Base-by-base conservation (phyloP, 2,888 invertebrate species). In the Tenthredo distinguenda region DNA sequence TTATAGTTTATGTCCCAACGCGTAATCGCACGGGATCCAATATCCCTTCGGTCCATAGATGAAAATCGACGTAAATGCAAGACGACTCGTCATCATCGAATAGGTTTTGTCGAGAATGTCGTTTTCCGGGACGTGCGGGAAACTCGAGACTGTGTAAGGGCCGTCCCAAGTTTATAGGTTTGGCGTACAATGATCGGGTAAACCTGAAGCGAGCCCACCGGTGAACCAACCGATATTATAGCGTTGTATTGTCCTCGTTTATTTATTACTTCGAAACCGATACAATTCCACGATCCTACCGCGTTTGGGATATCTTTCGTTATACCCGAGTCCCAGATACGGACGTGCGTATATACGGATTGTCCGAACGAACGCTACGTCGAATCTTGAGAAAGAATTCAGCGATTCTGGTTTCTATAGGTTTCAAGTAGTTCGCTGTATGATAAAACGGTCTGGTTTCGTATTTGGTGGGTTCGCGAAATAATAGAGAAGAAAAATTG, bases 231-330 rank as follows among this genome's bases (percentile, higher is more conserved):
- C 82, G 82, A 34, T 85, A 85, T 82, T 62, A 85, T 50, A 68
- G 65, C 79, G 43, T 88, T 86, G 86, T 86, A 89, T 89, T 90
- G 89, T 89, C 88, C 90, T 83, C 86, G 85, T 74, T 90, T 90
- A 90, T 90, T 89, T 90, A 90, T 90, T 85, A 87, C 86, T 83
- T n/a, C 40, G 85, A 86, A 83, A 81, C 72, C 84, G 86, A 88
- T 87, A 88, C 89, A 86, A 88, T 89, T 88, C 87, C 85, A 55
- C 81, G 77, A 65, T 84, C 77, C 84, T 77, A 40, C 37, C 12
- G 37, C 72, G 72, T 43, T 40, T 43, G 43, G 72, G 47, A 34
- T 47, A 77, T 43, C 72, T 18, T 74, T 43, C 72, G n/a, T 40
- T 9, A 21, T 74, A 74, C n/a, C 12, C 21, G 40, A 15, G n/a